A percentile compares a stretch with the other conserved stretches of the same genome.
Conservation (phyloP, 2,888 invertebrate species). For the Papilio protenor region DNA sequence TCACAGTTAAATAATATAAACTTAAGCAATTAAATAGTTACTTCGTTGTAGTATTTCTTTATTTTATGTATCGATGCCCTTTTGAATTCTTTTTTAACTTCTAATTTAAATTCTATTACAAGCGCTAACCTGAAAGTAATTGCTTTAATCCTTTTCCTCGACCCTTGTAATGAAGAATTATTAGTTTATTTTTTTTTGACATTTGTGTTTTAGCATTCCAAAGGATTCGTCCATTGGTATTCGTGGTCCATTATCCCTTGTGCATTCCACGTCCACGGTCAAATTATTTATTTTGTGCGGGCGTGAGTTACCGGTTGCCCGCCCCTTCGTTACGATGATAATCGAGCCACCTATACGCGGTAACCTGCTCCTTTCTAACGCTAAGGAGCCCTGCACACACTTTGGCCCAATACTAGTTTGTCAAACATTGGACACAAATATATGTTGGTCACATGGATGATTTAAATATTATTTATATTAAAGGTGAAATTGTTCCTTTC, state of each 20-base stretch:
- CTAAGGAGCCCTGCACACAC: conserved; percentile 15
- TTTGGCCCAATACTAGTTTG: background rate
- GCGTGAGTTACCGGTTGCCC: conserved; percentile 78
- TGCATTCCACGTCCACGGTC: conserved; percentile 72
- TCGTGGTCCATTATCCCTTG: conserved; percentile 60
- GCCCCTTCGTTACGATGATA: conserved; percentile 83
- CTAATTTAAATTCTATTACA: background rate
- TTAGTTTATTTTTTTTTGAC: conserved; percentile 3
- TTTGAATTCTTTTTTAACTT: background rate
- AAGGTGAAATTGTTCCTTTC: background rate
- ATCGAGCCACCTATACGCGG: conserved; percentile 67
- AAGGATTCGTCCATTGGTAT: conserved; percentile 42
- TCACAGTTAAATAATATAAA: background rate
- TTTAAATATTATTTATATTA: background rate
- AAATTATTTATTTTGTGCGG: conserved; percentile 80
- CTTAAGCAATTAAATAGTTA: background rate
- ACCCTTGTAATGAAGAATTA: background rate
- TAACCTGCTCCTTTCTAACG: conserved; percentile 54
- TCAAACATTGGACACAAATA: background rate
- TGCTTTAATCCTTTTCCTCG: background rate
- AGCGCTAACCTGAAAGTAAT: background rate
- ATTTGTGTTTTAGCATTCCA: conserved; percentile 34
- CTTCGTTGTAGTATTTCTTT: background rate
- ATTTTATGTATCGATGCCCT: too few relatives aligned
- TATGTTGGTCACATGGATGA: too few relatives aligned